A percentile compares a stretch with the other conserved stretches of the same genome.
phyloP scores from a whole-genome alignment of 2,888 invertebrate species.

The Lasius platythorax region DNA sequence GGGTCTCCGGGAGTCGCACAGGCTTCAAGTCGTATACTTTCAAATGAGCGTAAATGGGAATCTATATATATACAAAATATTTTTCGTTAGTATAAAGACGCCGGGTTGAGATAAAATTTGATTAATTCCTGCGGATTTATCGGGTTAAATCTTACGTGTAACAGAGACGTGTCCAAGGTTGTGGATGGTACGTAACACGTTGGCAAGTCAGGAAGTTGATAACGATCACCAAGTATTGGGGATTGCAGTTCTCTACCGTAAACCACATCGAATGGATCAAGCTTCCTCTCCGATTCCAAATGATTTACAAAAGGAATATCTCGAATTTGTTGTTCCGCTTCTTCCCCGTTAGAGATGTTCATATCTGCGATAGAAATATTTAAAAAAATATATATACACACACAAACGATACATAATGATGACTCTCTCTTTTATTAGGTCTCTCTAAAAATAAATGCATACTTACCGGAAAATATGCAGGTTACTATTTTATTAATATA shows the following conservation, averaged over 20 bases:
- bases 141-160: conserved; percentile 85
- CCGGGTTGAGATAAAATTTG: background rate
- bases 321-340: background rate
- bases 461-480: background rate
- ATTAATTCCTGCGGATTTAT: background rate
- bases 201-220: conserved; percentile 75
- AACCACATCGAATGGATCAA: conserved; percentile 30
- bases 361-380: background rate
- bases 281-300: background rate
- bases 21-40: conserved; percentile 88
- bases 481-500: background rate
- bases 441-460: background rate
- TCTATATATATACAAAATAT: conserved; percentile 85
- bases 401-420: background rate
- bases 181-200: conserved; percentile 84
- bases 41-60: conserved; percentile 91
- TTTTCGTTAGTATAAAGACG: background rate
- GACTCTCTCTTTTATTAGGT: background rate
- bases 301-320: background rate
- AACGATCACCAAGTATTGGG: conserved; percentile 89
- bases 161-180: conserved; percentile 89
- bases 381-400: background rate
- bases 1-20: conserved; percentile 88
- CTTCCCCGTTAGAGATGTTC: background rate
- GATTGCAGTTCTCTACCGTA: conserved; percentile 67